phyloP scores from a whole-genome alignment of 2,797 vertebrate genomes.

The Pseudotriccus pelzelni region DNA sequence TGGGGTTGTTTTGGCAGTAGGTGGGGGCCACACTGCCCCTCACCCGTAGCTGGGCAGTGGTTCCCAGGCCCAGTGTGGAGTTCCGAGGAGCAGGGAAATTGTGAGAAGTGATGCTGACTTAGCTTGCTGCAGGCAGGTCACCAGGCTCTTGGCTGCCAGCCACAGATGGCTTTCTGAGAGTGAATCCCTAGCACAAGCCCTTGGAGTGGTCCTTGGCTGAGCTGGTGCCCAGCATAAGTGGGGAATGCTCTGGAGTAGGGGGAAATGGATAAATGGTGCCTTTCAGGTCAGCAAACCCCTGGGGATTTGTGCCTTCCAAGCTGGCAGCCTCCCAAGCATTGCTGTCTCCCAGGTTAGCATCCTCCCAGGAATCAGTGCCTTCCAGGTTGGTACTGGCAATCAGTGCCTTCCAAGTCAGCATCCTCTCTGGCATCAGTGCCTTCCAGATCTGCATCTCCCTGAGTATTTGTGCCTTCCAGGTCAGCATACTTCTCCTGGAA shows the following conservation, averaged over 20 bases:
- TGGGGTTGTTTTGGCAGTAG: neutral
- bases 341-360: neutral
- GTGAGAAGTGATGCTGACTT: neutral
- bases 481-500: neutral
- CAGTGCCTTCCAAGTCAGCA: neutral
- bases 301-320: neutral
- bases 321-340: neutral
- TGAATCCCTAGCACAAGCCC: neutral
- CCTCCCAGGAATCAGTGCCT: accelerated
- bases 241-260: neutral
- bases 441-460: neutral
- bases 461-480: neutral
- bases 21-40: neutral
- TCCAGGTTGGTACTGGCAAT: neutral
- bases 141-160: neutral
- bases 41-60: neutral
- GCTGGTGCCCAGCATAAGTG: neutral
- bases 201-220: neutral
- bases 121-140: neutral
- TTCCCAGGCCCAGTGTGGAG: neutral
- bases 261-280: neutral
- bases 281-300: neutral
- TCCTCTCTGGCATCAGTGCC: neutral
- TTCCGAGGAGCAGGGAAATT: accelerated
- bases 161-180: neutral